Conservation (phyloP, 2,888 invertebrate species). For the Patella depressa region DNA sequence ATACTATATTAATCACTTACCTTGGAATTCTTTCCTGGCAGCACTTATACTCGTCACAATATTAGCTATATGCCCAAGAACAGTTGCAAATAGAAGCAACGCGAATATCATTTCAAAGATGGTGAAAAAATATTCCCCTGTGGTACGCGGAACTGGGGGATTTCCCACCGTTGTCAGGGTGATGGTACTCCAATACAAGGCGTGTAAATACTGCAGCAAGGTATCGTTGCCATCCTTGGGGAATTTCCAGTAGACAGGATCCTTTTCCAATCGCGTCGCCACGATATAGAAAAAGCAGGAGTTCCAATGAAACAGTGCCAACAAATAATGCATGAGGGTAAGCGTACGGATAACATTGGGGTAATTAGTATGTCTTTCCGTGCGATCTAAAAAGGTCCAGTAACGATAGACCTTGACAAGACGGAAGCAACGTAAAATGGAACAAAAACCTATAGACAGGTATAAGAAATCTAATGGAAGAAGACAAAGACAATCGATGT, state of each 20-base stretch:
- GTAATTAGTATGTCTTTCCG: conserved; percentile 98
- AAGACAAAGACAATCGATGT: conserved; percentile 98
- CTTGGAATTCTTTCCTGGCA: conserved; percentile 98
- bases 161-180: conserved; percentile 96
- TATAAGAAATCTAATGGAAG: conserved; percentile 98
- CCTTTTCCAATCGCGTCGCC: conserved; percentile 75
- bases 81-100: conserved; percentile 93
- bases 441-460: conserved; percentile 94
- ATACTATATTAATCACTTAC: conserved; percentile 74
- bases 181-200: conserved; percentile 98
- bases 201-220: conserved; percentile 90
- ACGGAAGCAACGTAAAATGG: conserved; percentile 93
- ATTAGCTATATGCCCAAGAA: conserved; percentile 97
- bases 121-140: conserved; percentile 95
- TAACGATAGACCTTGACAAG: conserved; percentile 97
- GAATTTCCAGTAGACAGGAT: conserved; percentile 53
- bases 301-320: conserved; percentile 99
- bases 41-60: conserved; percentile 98
- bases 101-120: conserved; percentile 95
- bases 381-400: conserved; percentile 98
- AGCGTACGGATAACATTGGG: conserved; percentile 85
- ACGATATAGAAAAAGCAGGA: conserved; percentile 95
- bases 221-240: conserved; percentile 56
- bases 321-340: conserved; percentile 83
- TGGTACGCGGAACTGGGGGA: conserved; percentile 90